Evolutionary conservation across 2,113 vertebrate species (phyloP), one percentile per base, ranked within the genome.

Genomic region (mouse (Mus musculus)): DNA sequence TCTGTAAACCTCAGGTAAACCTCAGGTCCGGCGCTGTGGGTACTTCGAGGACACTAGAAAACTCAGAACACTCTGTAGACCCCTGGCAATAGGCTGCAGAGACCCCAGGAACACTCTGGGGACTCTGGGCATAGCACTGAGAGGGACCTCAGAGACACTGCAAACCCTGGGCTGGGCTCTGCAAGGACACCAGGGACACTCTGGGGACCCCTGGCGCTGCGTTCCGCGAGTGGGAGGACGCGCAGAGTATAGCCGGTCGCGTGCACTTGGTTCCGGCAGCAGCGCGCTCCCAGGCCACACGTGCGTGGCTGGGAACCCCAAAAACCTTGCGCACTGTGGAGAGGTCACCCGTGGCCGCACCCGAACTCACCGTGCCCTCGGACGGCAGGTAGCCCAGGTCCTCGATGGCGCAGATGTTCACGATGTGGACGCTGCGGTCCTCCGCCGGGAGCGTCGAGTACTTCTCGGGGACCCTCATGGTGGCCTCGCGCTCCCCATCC

Each of bases 331-430:
- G 7, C 36, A 0, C 28, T 33, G 11, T 22, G 1, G 42, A 67
- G 77, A 71, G 69, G 10, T 33, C 84, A 17, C 89, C 81, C 13
- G 3, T 7, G 26, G 2, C 30, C 72, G 19, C 46, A 24, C 30
- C 46, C 65, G 85, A 91, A 97, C 97, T 98, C 96, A 98, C 97
- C 95, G 97, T 97, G 97, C 97, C 97, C 91, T 98, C 97, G 75
- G 97, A 97, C 82, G 93, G 96, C 94, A 97, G 97, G 97, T 91
- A 95, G 84, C 97, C 96, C 42, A 92, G 42, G 93, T 98, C 97
- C 78, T 98, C 97, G 93, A 98, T 97, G 94, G 97, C 97, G 91
- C 97, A 97, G 96, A 98, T 95, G 94, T 97, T 98, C 95, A 97
- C 54, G 95, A 98, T 97, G 93, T 97, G 97, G 82, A 97, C 97